Evolutionary conservation across 2,797 vertebrate genomes (phyloP).

Genomic region (Dendrocincla fuliginosa): DNA sequence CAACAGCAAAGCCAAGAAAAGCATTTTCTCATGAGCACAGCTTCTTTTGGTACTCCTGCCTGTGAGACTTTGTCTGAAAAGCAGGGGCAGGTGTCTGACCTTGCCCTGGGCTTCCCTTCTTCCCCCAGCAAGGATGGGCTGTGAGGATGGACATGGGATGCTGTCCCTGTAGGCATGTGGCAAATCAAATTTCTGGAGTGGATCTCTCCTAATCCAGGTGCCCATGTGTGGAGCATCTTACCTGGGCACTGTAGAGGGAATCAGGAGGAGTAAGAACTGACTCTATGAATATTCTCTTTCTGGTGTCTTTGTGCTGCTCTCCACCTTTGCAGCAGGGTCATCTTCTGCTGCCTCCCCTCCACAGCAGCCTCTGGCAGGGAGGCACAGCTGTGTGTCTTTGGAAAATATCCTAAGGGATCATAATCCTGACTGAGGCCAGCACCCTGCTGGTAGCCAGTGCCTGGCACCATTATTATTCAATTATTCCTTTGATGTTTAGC

Average conservation of each 20-base stretch:
- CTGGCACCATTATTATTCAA: not conserved
- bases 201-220: not conserved
- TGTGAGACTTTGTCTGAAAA: not conserved
- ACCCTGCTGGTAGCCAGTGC: not conserved
- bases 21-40: not conserved
- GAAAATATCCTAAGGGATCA: not conserved
- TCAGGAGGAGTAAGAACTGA: not conserved
- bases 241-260: accelerated
- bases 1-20: not conserved
- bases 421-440: not conserved
- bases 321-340: not conserved
- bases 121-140: not conserved
- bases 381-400: not conserved
- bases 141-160: accelerated
- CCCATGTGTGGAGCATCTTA: accelerated
- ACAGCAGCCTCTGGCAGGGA: not conserved
- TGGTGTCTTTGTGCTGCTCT: not conserved
- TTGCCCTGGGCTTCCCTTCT: not conserved
- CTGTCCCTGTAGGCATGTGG: accelerated
- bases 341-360: not conserved
- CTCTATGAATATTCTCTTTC: not conserved
- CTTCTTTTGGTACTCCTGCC: not conserved
- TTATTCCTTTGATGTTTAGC: not conserved
- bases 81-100: not conserved
- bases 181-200: not conserved